Conservation (phyloP, 2,888 invertebrate species). For the Spisula solida region DNA sequence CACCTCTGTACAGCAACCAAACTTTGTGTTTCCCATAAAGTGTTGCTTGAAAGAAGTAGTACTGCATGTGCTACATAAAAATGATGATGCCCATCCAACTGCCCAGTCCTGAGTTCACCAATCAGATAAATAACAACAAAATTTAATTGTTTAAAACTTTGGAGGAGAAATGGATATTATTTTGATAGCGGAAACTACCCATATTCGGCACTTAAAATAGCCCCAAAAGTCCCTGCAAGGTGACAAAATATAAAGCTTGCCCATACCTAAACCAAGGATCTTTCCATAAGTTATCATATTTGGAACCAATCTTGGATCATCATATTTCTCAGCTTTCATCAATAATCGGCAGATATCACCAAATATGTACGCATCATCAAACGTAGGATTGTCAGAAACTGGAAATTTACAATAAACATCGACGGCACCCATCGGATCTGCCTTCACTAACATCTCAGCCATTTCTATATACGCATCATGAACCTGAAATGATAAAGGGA, state of each 20-base stretch:
- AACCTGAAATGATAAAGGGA: constrained; percentile 74
- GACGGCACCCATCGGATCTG: constrained; percentile 85
- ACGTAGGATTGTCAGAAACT: constrained; percentile 83
- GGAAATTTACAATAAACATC: constrained; percentile 87
- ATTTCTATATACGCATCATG: constrained; percentile 87
- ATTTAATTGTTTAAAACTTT: too few species aligned
- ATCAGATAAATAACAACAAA: too few species aligned
- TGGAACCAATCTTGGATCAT: constrained; percentile 84
- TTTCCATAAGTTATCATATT: constrained; percentile 86
- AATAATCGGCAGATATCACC: constrained; percentile 86
- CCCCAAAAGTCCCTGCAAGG: too few species aligned
- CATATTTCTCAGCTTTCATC: constrained; percentile 86
- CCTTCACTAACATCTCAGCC: constrained; percentile 84
- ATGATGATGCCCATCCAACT: too few species aligned
- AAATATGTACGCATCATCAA: constrained; percentile 87
- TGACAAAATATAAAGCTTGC: neutral
- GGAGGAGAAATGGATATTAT: too few species aligned
- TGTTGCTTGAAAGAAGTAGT: too few species aligned
- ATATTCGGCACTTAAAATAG: too few species aligned
- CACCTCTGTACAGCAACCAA: too few species aligned
- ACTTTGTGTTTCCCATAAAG: too few species aligned
- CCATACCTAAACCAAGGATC: constrained; percentile 85
- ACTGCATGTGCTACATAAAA: too few species aligned
- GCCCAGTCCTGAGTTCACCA: too few species aligned
- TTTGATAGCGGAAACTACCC: too few species aligned